Percentiles rank a stretch among this genome's conserved stretches.
These are phyloP conservation scores for Crepidodera aurea DNA, from an alignment of 2,888 invertebrate species.

Conservation along the genomic window DNA sequence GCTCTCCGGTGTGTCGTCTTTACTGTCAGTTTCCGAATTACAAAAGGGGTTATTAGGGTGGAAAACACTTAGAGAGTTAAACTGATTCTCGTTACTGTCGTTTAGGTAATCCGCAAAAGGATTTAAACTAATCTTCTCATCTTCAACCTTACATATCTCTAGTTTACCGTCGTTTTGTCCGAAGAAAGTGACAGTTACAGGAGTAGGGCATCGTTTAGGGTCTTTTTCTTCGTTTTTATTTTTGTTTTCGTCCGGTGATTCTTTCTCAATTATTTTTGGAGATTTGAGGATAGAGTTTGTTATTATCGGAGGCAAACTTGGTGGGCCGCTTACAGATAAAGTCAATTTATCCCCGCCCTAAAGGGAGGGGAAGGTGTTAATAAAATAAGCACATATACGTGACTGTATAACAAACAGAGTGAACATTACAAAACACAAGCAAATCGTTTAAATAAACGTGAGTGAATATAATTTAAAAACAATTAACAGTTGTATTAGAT, in stretches of 20 bases:
- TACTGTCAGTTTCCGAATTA: slow-evolving; percentile 40
- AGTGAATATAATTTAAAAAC: background rate
- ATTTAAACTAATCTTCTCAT: slow-evolving; percentile 49
- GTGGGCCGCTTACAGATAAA: slow-evolving; percentile 68
- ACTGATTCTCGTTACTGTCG: slow-evolving; percentile 60
- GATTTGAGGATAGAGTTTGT: slow-evolving; percentile 42
- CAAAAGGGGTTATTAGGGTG: slow-evolving; percentile 55
- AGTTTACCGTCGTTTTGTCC: slow-evolving; percentile 56
- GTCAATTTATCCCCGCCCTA: slow-evolving; percentile 77
- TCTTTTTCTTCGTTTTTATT: slow-evolving; percentile 44
- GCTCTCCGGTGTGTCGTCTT: slow-evolving; percentile 31
- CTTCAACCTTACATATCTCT: slow-evolving; percentile 48
- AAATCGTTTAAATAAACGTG: background rate
- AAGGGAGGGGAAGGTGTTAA: slow-evolving; percentile 33
- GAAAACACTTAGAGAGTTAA: slow-evolving; percentile 53
- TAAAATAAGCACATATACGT: slow-evolving; percentile 28
- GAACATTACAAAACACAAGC: slow-evolving; percentile 13
- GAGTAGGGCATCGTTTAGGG: slow-evolving; percentile 60
- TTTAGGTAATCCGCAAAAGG: slow-evolving; percentile 53
- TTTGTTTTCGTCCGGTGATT: slow-evolving; percentile 54
- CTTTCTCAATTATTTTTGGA: slow-evolving; percentile 49
- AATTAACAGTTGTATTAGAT: too few relatives aligned
- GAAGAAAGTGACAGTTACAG: slow-evolving; percentile 71
- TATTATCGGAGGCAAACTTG: slow-evolving; percentile 44
- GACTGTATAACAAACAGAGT: background rate